Base-by-base conservation (phyloP, 2,113 vertebrate species). In the Alectura lathami region DNA sequence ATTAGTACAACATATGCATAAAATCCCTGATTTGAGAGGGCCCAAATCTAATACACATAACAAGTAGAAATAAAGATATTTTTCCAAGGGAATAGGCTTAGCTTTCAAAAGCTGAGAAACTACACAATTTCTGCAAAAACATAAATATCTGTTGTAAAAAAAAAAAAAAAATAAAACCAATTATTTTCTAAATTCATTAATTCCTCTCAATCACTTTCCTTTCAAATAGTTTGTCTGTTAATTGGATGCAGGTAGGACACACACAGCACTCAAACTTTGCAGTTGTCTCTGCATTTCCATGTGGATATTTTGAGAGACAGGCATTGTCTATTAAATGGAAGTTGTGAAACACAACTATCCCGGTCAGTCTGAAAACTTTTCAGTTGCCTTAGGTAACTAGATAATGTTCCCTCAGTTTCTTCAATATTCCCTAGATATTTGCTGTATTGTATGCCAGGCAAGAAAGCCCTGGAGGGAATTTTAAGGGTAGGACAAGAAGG, bases 321-420 rank as follows among this genome's bases (percentile, higher is more conserved):
- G 73, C 93, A 94, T 94, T 83, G 89, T 95, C 89, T 95, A n/a
- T 68, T 96, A 95, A 95, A 93, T 72, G 36, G 40, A 67, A 84
- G 64, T 93, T 94, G 85, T 88, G 94, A 96, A 96, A 96, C 79
- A 78, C 73, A 69, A 47, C 83, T 75, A 83, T 7, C 5, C 60
- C 56, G 91, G 83, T 67, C 90, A 90, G 68, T 88, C 91, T 91
- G 80, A 90, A 96, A 96, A 94, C 83, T 94, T 94, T 93, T 94
- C 88, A 75, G 56, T 95, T 96, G 88, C 95, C 94, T 96, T 91
- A 96, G 95, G 96, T 96, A 79, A 94, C 89, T 88, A 84, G 94
- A 91, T 94, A 81, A 96, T 96, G 82, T 93, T 97, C 79, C 78
- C 51, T 89, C 8, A 0, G 1, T 59, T 59, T 64, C 13, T 45